Base-by-base conservation (phyloP, 2,797 vertebrate species). In the Sebastes trivittatus region DNA sequence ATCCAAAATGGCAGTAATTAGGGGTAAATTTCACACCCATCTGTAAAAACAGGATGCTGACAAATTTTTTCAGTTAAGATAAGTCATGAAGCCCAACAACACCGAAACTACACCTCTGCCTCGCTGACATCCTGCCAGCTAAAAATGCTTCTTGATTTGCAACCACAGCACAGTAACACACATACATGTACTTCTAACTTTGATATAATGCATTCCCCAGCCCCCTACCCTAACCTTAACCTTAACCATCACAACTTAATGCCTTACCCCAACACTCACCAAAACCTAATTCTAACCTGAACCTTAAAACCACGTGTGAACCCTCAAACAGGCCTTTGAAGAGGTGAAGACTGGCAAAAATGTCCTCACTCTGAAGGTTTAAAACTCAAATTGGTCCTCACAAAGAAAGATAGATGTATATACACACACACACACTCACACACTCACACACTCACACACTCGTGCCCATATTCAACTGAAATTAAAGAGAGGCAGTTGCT, bases 21-120 rank as follows among this genome's bases (percentile, higher is more conserved):
- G 34, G 16, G 23, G 9, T 42, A 20, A 52, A 65, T 72, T 80
- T 81, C 29, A 81, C 80, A 82, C 27, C 36, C 30, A 56, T n/a
- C 5, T 76, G 20, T 61, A 61, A 83, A 88, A 90, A 93, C 85
- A 88, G 86, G 80, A 87, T 88, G 87, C 58, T 25, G 74, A 72
- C 49, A 75, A 72, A 61, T 63, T 46, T 46, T 4, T 42, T 77
- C 42, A 63, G 72, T 52, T 77, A 42, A 68, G 7, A 72, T 78
- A 32, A 72, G 20, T 32, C n/a, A 59, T 11, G 0, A 2, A 56
- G 46, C 1, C 10, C 0, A 42, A 6, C 23, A 77, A 30, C 32
- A 34, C 2, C 1, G 23, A 89, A 85, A 87, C 62, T 34, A 36
- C 72, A 56, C n/a, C 13, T 60, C 54, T 67, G 61, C 27, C 14